Conservation (phyloP, 2,113 vertebrate species). For the Reinhardtius hippoglossoides region DNA sequence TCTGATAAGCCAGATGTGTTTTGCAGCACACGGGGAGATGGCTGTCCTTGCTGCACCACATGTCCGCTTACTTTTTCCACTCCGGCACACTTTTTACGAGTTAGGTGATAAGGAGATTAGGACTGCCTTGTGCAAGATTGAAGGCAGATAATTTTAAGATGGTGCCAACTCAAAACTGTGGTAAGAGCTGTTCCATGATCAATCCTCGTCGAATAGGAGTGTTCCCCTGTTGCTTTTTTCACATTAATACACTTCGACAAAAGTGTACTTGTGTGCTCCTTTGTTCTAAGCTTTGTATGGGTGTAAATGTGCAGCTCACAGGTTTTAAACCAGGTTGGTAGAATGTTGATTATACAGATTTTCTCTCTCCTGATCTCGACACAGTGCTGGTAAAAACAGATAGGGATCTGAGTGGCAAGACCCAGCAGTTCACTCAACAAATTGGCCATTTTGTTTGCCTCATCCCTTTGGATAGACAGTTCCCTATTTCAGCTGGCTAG, state of each 20-base stretch:
- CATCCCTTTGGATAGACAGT: slow-evolving; percentile 58
- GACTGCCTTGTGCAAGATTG: slow-evolving; percentile 35
- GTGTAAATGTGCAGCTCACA: not conserved
- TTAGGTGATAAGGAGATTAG: slow-evolving; percentile 53
- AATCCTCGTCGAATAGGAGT: not conserved
- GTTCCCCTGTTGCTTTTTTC: not conserved
- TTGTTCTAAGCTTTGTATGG: not conserved
- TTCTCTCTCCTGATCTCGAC: slow-evolving; percentile 1
- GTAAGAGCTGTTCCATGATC: slow-evolving; percentile 1
- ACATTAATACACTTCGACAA: too few species aligned
- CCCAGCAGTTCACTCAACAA: slow-evolving; percentile 60
- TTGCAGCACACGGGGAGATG: slow-evolving; percentile 11
- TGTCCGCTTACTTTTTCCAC: slow-evolving; percentile 26
- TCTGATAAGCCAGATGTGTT: slow-evolving; percentile 58
- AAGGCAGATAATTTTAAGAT: slow-evolving; percentile 38
- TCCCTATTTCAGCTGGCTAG: slow-evolving; percentile 40
- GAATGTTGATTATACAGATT: slow-evolving; percentile 30
- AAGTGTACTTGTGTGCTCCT: too few species aligned
- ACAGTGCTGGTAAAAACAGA: slow-evolving; percentile 35
- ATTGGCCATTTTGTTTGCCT: slow-evolving; percentile 69
- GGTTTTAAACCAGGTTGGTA: slow-evolving; percentile 26
- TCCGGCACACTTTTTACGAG: slow-evolving; percentile 32
- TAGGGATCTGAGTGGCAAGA: slow-evolving; percentile 43
- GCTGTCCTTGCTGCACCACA: slow-evolving; percentile 20
- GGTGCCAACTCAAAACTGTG: slow-evolving; percentile 18